Base-by-base conservation (phyloP, 2,113 vertebrate genomes). In the Oncorhynchus clarkii region DNA sequence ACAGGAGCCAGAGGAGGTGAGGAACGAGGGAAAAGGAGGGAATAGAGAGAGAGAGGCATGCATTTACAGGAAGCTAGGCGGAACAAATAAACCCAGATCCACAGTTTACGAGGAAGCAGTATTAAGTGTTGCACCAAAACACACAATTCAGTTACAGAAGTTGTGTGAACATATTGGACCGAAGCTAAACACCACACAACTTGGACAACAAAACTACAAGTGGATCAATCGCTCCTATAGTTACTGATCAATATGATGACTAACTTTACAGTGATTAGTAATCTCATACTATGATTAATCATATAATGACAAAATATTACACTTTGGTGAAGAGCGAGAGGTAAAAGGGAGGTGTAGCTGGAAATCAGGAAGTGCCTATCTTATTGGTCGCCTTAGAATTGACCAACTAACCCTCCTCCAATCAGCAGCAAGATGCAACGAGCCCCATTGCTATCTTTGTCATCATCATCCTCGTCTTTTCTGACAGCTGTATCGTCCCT, bases 271-370 rank as follows among this genome's bases (percentile, higher is more conserved):
- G 82, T 79, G 80, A 80, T 85, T 85, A 83, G 87, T 75, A 78
- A 86, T 78, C 2, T 71, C 75, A 83, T 87, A 45, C 8, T 80
- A 78, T 88, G 69, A 77, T 84, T 68, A 78, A 76, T 81, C 13
- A 78, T 86, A 54, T 78, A 81, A 90, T 90, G 88, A 90, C 66
- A 84, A 89, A 88, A 88, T 92, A 80, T 92, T 88, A 91, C 89
- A 92, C 86, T 91, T 93, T 91, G 39, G 89, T 91, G 89, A 87
- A 82, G 72, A 88, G 80, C 83, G 81, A 81, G 81, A 87, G 79
- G 79, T 75, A 85, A 85, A 83, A 78, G 84, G 81, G 79, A 80
- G 87, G 77, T 76, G 86, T 83, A 89, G 88, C 86, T 89, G 86
- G 82, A 85, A 85, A 86, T 74, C 76, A 72, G 75, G 67, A 80